Evolutionary conservation across 2,113 vertebrate genomes (phyloP).

Genomic region (Circaetus gallicus): DNA sequence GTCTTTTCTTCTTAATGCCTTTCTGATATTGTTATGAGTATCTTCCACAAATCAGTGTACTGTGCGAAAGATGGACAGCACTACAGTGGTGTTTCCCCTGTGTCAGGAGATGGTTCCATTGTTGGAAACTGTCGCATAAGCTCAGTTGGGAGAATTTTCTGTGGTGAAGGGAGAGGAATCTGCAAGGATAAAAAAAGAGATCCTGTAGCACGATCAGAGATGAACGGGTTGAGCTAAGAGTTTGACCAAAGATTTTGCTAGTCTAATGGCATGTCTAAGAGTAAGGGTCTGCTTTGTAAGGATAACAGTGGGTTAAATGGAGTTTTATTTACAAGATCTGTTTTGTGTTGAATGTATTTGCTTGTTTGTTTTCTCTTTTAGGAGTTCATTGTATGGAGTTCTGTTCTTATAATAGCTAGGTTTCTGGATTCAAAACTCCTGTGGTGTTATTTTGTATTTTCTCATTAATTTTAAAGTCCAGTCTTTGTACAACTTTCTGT

Average conservation of each 20-base stretch:
- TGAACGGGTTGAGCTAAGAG: not conserved
- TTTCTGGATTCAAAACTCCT: not conserved
- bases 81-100: not conserved
- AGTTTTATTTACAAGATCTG: not conserved
- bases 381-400: not conserved
- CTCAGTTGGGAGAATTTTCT: not conserved
- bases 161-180: not conserved
- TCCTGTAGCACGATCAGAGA: not conserved
- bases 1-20: not conserved
- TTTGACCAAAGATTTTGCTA: not conserved
- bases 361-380: not conserved
- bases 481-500: not conserved
- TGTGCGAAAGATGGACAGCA: not conserved
- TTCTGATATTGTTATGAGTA: not conserved
- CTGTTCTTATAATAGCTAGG: not conserved
- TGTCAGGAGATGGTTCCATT: not conserved
- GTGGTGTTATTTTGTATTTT: not conserved
- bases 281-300: not conserved
- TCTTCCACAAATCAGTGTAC: not conserved
- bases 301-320: not conserved
- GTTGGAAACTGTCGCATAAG: not conserved
- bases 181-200: not conserved
- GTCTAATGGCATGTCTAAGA: not conserved
- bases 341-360: not conserved
- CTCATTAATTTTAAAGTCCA: not conserved